phyloP scores from a whole-genome alignment of 2,888 invertebrate genomes.

The Orthonevra nobilis region DNA sequence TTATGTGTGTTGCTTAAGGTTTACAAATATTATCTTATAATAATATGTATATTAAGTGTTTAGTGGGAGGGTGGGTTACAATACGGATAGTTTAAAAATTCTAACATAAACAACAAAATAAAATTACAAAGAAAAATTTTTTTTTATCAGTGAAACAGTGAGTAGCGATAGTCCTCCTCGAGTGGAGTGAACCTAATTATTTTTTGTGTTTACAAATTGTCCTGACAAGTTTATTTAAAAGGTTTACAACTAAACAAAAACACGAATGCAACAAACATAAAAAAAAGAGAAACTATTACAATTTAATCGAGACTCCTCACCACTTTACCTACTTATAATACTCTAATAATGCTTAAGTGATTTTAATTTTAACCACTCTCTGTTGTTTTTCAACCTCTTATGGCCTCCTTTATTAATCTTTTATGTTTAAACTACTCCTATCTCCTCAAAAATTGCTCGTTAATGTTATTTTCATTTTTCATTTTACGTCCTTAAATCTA shows the following conservation, averaged over 20 bases:
- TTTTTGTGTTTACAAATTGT: neutral
- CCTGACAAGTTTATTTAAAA: slow-evolving; percentile 30
- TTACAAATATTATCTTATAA: slow-evolving; percentile 62
- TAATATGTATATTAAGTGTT: slow-evolving; percentile 54
- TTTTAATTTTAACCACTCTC: slow-evolving; percentile 60
- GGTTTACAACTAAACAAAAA: slow-evolving; percentile 47
- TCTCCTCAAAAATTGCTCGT: slow-evolving; percentile 37
- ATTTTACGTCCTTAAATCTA: slow-evolving; percentile 25
- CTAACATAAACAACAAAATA: slow-evolving; percentile 27
- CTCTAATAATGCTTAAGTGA: slow-evolving; percentile 69
- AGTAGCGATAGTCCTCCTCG: slow-evolving; percentile 9
- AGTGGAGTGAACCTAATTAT: slow-evolving; percentile 2
- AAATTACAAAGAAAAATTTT: slow-evolving; percentile 19
- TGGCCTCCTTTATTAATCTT: slow-evolving; percentile 2
- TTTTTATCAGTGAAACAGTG: slow-evolving; percentile 6
- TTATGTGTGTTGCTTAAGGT: slow-evolving; percentile 50
- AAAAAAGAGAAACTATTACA: too few relatives aligned
- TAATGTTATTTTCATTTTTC: slow-evolving; percentile 30
- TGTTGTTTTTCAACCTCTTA: slow-evolving; percentile 35
- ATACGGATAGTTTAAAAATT: slow-evolving; percentile 16
- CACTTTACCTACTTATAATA: slow-evolving; percentile 67
- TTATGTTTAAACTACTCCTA: slow-evolving; percentile 17
- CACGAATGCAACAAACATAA: slow-evolving; percentile 44
- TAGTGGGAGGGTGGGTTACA: slow-evolving; percentile 14
- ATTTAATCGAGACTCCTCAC: slow-evolving; percentile 47